A percentile compares a stretch with the other conserved stretches of the same genome.
Evolutionary conservation across 2,797 vertebrate species (phyloP).

Genomic region (Onychomys arenicola): DNA sequence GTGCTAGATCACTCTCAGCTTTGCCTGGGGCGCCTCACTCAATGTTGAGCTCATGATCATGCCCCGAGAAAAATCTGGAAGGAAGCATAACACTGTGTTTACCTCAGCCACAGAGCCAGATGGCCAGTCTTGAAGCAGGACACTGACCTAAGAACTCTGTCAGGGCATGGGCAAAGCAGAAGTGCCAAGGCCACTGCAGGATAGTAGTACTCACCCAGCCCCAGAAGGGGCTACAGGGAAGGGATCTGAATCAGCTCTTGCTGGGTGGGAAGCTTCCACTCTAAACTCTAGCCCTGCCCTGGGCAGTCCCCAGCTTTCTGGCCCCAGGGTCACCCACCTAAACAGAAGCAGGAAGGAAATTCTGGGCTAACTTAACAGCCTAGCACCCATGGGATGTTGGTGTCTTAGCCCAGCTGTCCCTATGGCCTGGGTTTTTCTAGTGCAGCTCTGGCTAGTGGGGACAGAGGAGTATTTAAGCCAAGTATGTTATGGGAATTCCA

Average conservation of each 20-base stretch:
- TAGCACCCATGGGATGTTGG: fast-evolving
- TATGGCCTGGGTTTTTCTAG: not conserved
- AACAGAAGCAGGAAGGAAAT: not conserved
- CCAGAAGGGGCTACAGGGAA: not conserved
- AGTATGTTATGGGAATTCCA: not conserved
- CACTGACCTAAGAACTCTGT: not conserved
- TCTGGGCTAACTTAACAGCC: not conserved
- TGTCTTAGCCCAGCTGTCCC: not conserved
- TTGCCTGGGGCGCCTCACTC: not conserved
- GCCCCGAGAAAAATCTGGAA: not conserved
- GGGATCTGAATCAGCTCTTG: not conserved
- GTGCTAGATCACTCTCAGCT: not conserved
- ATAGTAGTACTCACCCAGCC: not conserved
- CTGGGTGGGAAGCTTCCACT: fast-evolving
- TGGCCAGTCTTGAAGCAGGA: not conserved
- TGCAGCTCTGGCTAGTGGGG: not conserved
- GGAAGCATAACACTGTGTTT: not conserved
- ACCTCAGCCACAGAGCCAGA: not conserved
- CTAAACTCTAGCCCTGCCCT: not conserved
- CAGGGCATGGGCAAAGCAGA: not conserved
- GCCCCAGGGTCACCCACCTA: not conserved
- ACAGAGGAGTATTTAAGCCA: not conserved
- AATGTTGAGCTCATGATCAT: fast-evolving
- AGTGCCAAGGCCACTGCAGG: not conserved
- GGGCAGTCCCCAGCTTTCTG: not conserved